Evolutionary conservation across 2,888 invertebrate genomes (phyloP).

Genomic region (Norana najaformis): DNA sequence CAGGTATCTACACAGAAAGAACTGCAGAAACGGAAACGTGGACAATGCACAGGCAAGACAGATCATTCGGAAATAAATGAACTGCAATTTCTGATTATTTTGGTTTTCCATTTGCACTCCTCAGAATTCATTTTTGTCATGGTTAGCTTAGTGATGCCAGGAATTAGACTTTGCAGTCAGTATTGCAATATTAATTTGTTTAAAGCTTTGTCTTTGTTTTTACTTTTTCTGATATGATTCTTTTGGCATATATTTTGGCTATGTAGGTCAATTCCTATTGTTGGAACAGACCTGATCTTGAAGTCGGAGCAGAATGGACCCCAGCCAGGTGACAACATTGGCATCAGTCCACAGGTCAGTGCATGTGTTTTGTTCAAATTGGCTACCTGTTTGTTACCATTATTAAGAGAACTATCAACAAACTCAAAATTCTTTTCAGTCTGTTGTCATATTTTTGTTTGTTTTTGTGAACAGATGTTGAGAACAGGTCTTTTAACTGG

Average conservation of each 20-base stretch:
- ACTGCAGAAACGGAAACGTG: conserved; percentile 88
- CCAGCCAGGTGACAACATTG: conserved; percentile 8
- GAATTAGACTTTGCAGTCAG: not conserved
- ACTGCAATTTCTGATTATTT: not conserved
- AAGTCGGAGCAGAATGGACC: conserved; percentile 32
- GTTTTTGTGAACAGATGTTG: conserved; percentile 1
- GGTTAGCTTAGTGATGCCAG: not conserved
- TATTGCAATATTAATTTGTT: not conserved
- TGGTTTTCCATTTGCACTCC: not conserved
- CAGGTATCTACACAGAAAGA: conserved; percentile 79
- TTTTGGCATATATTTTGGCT: not conserved
- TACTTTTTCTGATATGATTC: not conserved
- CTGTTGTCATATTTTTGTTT: not conserved
- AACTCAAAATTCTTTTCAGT: not conserved
- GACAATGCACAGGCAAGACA: conserved; percentile 75
- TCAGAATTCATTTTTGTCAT: not conserved
- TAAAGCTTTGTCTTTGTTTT: not conserved
- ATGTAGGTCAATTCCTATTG: conserved; percentile 38
- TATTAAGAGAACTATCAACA: not conserved
- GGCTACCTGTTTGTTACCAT: not conserved
- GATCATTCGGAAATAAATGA: not conserved
- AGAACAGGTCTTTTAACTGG: not conserved
- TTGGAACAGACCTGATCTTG: conserved; percentile 31
- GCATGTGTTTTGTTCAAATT: not conserved
- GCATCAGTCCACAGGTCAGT: conserved; percentile 26